phyloP scores from a whole-genome alignment of 2,888 invertebrate species.

The Ernsta delagoae region DNA sequence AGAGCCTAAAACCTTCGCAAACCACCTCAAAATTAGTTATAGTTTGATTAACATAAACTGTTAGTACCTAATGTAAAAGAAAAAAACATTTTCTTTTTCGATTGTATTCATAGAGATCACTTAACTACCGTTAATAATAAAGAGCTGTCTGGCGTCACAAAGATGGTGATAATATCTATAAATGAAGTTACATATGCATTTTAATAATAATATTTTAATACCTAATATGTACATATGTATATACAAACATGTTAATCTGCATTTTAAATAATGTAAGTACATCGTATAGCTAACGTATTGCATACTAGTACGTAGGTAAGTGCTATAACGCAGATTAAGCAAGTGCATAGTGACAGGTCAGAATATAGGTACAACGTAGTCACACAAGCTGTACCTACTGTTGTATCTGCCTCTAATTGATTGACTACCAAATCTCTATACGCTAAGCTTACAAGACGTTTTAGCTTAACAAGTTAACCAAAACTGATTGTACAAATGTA shows the following conservation, averaged over 20 bases:
- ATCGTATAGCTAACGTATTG: neutral
- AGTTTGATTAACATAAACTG: too few relatives aligned
- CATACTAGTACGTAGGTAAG: neutral
- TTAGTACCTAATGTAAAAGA: too few relatives aligned
- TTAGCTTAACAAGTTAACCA: constrained; percentile 31
- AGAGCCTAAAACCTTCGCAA: too few relatives aligned
- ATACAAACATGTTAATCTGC: too few relatives aligned
- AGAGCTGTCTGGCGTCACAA: too few relatives aligned
- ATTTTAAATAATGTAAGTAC: neutral
- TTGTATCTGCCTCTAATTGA: constrained; percentile 20
- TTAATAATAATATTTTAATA: too few relatives aligned
- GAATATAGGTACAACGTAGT: constrained; percentile 22
- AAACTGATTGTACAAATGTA: constrained; percentile 6
- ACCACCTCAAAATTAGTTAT: too few relatives aligned
- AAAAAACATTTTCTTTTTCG: too few relatives aligned
- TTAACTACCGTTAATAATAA: too few relatives aligned
- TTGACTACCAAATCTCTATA: constrained; percentile 29
- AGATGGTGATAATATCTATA: too few relatives aligned
- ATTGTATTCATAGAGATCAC: too few relatives aligned
- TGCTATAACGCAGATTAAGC: neutral
- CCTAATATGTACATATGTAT: neutral
- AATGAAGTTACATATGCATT: too few relatives aligned
- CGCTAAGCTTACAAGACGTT: constrained; percentile 36
- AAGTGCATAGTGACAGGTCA: constrained; percentile 17
- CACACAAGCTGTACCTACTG: constrained; percentile 10